Base-by-base conservation (phyloP, 1,140 invertebrate species). In the Drosophila saltans region DNA sequence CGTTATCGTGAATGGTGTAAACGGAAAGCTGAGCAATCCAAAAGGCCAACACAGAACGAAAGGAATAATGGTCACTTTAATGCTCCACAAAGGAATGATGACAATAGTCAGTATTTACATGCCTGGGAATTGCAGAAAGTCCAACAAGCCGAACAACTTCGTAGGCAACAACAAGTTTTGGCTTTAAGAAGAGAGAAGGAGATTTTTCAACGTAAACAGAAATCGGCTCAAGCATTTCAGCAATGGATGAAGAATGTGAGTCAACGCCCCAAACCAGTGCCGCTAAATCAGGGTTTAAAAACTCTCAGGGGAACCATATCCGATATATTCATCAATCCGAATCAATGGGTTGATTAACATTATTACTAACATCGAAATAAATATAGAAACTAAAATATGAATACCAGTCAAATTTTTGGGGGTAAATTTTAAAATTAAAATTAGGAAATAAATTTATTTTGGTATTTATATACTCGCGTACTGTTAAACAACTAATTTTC, bases 241-340 rank as follows among this genome's bases (percentile, higher is more conserved):
- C 66, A 71, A 0, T 88, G 83, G 83, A 68, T 84, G 9, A 72
- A 74, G 64, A 67, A 72, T 24, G 84, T 69, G 21, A 60, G 40
- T 0, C 65, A 78, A 9, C 66, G 81, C 0, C 81, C 89, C 24
- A 91, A 90, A 40, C 89, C 89, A 1, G 89, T 91, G 36, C 89
- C 89, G 3, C 64, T 83, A 2, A 71, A 77, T 56, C 77, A 85
- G 21, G 89, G 89, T 16, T 26, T 91, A 0, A 21, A 70, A 7
- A 80, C 84, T 10, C 63, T 91, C 28, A 69, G 82, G 21, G 89
- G 88, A 52, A 90, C 88, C 28, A 63, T 91, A 30, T 90, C 88
- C 2, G 6, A 59, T 1, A 72, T 91, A 3, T 91, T 74, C 45
- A 57, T 85, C 2, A 91, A 91, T 66, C 88, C 88, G 7, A 82